Evolutionary conservation across 2,113 vertebrate genomes (phyloP).

Genomic region (Ardeotis arabs): DNA sequence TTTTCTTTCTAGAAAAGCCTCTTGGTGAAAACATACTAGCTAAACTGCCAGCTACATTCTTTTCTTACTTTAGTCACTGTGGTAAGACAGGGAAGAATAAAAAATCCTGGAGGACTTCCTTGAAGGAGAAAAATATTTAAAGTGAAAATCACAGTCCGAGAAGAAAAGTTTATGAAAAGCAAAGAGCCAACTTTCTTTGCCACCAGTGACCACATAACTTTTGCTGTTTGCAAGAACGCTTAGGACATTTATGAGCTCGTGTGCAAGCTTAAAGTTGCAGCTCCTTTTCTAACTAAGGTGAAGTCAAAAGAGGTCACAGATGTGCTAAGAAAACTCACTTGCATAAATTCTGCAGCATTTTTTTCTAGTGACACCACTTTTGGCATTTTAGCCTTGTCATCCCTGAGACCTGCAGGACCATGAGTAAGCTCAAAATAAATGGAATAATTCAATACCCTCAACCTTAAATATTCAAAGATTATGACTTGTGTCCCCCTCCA

Average conservation of each 20-base stretch:
- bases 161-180: neutral
- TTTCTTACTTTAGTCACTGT: neutral
- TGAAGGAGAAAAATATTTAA: neutral
- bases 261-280: neutral
- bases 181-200: neutral
- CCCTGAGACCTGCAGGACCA: neutral
- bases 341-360: neutral
- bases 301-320: neutral
- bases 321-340: neutral
- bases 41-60: neutral
- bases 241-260: neutral
- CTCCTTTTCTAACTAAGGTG: neutral
- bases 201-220: neutral
- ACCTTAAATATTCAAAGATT: neutral
- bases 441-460: neutral
- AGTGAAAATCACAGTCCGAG: neutral
- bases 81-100: neutral
- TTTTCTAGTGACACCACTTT: neutral
- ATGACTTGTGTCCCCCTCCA: neutral
- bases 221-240: neutral
- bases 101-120: neutral
- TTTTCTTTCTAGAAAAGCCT: neutral
- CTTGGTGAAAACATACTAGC: neutral
- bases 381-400: neutral
- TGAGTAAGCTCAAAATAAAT: neutral